Evolutionary conservation across 2,888 invertebrate genomes (phyloP), one percentile per base, ranked within the genome.

Genomic region (Craniophora ligustri): DNA sequence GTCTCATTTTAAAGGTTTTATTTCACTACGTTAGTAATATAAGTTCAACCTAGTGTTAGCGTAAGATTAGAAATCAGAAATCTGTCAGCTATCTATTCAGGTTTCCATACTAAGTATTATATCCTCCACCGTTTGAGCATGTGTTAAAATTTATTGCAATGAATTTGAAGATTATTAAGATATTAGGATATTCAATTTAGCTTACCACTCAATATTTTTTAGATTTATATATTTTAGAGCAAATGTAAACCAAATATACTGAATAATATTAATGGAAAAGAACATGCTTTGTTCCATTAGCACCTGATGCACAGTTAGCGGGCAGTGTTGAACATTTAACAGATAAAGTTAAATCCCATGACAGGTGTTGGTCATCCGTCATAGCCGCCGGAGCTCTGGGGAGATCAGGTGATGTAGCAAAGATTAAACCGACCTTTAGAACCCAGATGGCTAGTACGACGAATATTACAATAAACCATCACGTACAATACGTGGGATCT

Each of bases 331-430:
- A 30, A n/a, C 13, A 18, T 19, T 34, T 41, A 55, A 59, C 44
- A 49, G 38, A 51, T 32, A 54, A 62, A 69, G 64, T 61, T 53
- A 70, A 76, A 74, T 69, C 74, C 71, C 66, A 11, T 46, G 72
- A 66, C 67, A 66, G 57, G 44, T 57, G 60, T 48, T 59, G 49
- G 53, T 64, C 59, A 77, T 79, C 71, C 64, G 73, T 80, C 81
- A 77, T 63, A 47, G 45, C 55, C 31, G 36, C 38, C 31, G 41
- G 47, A 36, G 54, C 56, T 54, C 62, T 56, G 11, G 55, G 48
- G 70, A 67, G 65, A 55, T 41, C 64, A 69, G 58, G 67, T 72
- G 73, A 62, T 74, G 70, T 72, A 66, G 38, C 47, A 38, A 63
- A 74, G 73, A 78, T 80, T 78, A 78, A 72, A 69, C 63, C 39